phyloP scores from a whole-genome alignment of 2,888 invertebrate genomes.

The Agrilus biguttatus region DNA sequence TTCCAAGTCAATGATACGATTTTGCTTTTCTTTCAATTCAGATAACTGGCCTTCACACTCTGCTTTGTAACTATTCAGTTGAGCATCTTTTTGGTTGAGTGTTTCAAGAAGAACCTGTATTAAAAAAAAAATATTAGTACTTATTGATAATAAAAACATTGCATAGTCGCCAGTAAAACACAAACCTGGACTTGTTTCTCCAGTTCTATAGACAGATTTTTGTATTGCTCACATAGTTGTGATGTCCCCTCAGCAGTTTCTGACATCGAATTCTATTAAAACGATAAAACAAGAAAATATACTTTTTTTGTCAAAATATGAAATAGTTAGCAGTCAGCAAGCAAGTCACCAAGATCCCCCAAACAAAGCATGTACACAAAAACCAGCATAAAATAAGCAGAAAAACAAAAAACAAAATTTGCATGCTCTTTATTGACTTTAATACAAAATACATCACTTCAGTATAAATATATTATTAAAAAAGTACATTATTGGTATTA shows the following conservation, averaged over 20 bases:
- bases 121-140: background rate
- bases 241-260: conserved; percentile 21
- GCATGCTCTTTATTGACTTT: conserved; percentile 19
- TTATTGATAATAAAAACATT: conserved; percentile 1
- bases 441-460: conserved; percentile 4
- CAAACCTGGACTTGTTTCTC: conserved; percentile 29
- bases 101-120: conserved; percentile 23
- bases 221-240: conserved; percentile 26
- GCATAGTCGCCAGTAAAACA: conserved; percentile 1
- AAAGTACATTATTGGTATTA: background rate
- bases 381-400: conserved; percentile 10
- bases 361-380: background rate
- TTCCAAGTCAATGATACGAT: conserved; percentile 27
- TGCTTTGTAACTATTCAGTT: conserved; percentile 19
- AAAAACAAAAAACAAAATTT: conserved; percentile 19
- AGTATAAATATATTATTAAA: conserved; percentile 5
- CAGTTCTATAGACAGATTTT: conserved; percentile 22
- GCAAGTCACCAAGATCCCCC: background rate
- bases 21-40: conserved; percentile 22
- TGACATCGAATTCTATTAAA: conserved; percentile 21
- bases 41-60: conserved; percentile 18
- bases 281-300: conserved; percentile 6
- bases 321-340: background rate
- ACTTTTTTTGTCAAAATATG: conserved; percentile 2
- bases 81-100: conserved; percentile 27